Evolutionary conservation across 2,797 vertebrate genomes (phyloP).

Genomic region (Gymnopithys bicolor): DNA sequence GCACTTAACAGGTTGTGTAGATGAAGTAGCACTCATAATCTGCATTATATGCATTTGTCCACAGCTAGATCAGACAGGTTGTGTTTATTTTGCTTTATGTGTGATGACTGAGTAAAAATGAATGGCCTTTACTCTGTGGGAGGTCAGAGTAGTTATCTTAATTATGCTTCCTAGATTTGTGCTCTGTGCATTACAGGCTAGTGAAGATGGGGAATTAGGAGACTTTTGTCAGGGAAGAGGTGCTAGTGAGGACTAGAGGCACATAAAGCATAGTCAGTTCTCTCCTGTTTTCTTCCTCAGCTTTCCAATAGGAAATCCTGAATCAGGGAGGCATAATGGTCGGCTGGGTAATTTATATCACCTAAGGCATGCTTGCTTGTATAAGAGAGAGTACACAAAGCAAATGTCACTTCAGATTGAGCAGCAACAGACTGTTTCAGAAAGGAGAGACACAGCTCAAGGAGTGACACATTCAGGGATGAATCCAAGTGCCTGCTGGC

Average conservation of each 20-base stretch:
- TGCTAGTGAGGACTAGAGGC: background rate
- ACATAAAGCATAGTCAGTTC: fast-evolving
- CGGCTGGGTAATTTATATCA: background rate
- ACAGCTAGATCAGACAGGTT: background rate
- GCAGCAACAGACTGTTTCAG: background rate
- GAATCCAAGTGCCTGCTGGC: background rate
- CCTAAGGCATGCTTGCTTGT: background rate
- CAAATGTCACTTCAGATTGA: background rate
- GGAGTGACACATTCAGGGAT: fast-evolving
- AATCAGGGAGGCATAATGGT: background rate
- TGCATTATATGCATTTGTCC: background rate
- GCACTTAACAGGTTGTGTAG: background rate
- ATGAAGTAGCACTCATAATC: background rate
- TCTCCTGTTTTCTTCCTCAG: background rate
- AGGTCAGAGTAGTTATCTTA: background rate
- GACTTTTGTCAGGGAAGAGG: background rate
- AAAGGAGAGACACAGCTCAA: background rate
- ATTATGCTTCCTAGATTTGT: background rate
- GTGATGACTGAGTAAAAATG: background rate
- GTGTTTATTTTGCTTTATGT: background rate
- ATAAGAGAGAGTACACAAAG: background rate
- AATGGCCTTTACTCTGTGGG: background rate
- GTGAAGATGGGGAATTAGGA: background rate
- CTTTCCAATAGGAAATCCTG: background rate
- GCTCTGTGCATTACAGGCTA: background rate